Evolutionary conservation across 1,140 invertebrate species (phyloP), one percentile per base, ranked within the genome.

Genomic region (Drosophila sturtevanti): DNA sequence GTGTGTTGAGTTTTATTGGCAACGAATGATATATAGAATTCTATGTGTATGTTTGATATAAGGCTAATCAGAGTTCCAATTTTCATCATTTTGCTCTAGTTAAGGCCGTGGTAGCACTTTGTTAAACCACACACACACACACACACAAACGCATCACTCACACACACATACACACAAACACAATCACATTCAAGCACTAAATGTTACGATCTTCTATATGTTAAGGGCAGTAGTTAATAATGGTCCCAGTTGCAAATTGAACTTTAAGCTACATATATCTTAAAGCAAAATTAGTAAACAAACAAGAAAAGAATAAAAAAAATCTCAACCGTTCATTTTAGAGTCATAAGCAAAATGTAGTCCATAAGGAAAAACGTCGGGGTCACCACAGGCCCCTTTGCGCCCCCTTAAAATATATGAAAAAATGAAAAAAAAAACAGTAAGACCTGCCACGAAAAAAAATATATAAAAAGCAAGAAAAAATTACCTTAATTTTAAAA

Each of bases 1-100:
- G 81, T 81, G 77, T 87, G 82, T 89, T 87, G 84, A 89, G 79
- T 84, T 87, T 84, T 84, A 84, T 87, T 89, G 79, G 82, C 84
- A 87, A 82, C 84, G 84, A 86, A 81, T 61, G 60, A 60, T 68
- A 77, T 76, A 59, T 48, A 48, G 41, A 48, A 48, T 48, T 48
- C 41, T 48, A 48, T 59, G 34, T 35, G 70, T 66, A 71, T 54
- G 60, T 44, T 62, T 78, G 61, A 60, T 70, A 61, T 72, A 79
- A 87, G 68, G 74, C 77, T 48, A 48, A 77, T 72, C 72, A 74
- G 65, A 84, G 44, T 73, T 79, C 67, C 68, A 58, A 72, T 82
- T 72, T 31, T 79, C 41, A 81, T 77, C 68, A 38, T 68, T 48
- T 48, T 51, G 73, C 65, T 81, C 71, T 81, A 81, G 81, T 81